Evolutionary conservation across 2,888 invertebrate genomes (phyloP).

Genomic region (Caenorhabditis drosophilae): DNA sequence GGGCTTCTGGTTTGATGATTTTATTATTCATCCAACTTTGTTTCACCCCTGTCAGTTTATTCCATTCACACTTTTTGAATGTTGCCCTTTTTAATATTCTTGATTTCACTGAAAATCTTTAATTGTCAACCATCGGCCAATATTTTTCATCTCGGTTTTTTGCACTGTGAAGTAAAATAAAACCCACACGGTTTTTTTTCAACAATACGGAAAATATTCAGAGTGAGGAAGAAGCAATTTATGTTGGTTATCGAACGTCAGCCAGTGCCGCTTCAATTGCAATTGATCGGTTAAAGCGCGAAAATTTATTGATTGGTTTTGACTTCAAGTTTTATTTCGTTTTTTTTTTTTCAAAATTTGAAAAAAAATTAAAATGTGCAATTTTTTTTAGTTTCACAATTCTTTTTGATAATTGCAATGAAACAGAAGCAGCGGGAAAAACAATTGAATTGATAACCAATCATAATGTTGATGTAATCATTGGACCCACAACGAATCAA

Average conservation of each 20-base stretch:
- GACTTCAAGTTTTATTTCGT: background rate
- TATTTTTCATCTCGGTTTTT: background rate
- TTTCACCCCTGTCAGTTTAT: too few relatives aligned
- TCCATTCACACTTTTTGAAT: too few relatives aligned
- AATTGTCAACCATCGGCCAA: too few relatives aligned
- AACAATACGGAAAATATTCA: background rate
- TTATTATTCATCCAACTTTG: too few relatives aligned
- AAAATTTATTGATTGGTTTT: background rate
- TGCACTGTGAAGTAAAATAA: background rate
- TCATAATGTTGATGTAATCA: background rate
- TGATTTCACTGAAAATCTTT: too few relatives aligned
- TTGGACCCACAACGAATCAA: constrained; percentile 1
- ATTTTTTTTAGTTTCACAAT: background rate
- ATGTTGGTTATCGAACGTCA: background rate
- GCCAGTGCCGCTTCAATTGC: background rate
- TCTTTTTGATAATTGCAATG: background rate
- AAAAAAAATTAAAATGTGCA: too few relatives aligned
- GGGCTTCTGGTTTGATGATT: too few relatives aligned
- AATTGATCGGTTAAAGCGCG: background rate
- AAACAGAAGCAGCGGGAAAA: background rate
- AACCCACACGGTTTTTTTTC: background rate
- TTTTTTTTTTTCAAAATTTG: too few relatives aligned
- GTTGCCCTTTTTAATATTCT: too few relatives aligned
- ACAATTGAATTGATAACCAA: background rate
- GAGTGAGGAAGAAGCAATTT: background rate